Percentiles rank a stretch among this genome's conserved stretches.
These are phyloP conservation scores for Lepidocolaptes lacrymiger DNA, from an alignment of 2,797 vertebrate genomes.

Conservation along the genomic window DNA sequence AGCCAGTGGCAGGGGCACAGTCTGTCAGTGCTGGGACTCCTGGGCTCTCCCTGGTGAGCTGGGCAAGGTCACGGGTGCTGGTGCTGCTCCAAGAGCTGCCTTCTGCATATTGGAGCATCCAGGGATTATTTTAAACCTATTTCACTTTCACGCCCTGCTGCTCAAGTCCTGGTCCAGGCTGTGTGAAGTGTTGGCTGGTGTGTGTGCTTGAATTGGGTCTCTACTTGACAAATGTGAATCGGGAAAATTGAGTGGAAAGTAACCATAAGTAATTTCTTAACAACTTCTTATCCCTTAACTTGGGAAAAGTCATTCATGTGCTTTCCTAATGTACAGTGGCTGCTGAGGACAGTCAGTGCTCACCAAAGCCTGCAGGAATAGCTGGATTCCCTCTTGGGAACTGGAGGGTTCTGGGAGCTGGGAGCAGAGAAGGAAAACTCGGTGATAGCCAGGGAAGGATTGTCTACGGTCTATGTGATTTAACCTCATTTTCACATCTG, in stretches of 20 bases:
- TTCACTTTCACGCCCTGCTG: neutral
- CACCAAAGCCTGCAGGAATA: fast-evolving
- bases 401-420: no score
- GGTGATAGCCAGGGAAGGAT: fast-evolving
- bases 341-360: neutral
- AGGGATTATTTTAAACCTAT: neutral
- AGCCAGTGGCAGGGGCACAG: neutral
- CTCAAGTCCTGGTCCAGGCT: neutral
- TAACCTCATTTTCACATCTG: neutral
- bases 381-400: neutral
- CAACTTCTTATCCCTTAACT: neutral
- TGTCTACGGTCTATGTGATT: neutral
- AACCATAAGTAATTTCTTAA: neutral
- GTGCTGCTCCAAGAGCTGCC: neutral
- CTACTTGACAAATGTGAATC: neutral
- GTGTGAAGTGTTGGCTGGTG: neutral
- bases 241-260: neutral
- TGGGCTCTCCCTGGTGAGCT: neutral
- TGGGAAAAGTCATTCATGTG: fast-evolving
- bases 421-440: neutral
- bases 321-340: fast-evolving
- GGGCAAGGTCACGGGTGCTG: fast-evolving
- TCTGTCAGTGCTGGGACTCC: neutral
- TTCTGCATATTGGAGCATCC: neutral
- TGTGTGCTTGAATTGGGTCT: neutral